Evolutionary conservation across 1,140 invertebrate species (phyloP), one percentile per base, ranked within the genome.

Genomic region (Nasonia giraulti): DNA sequence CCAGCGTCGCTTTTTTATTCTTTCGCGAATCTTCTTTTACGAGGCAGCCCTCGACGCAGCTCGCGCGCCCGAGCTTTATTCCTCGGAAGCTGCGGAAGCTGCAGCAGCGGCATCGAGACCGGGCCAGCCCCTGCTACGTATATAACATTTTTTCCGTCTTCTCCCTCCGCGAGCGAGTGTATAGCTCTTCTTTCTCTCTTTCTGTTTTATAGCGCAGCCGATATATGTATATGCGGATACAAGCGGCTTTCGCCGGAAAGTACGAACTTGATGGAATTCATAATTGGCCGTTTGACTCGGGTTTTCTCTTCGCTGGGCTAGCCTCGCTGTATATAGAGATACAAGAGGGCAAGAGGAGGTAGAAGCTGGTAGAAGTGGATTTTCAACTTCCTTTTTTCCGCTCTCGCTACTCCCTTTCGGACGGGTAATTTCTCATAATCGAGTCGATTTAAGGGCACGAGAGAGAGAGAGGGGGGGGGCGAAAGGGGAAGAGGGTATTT

Each of bases 21-120:
- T 82, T 40, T 40, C 76, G 80, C 20, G 82, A 83, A 83, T 83
- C 82, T 84, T 79, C 66, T 79, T 79, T 84, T 79, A 84, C 76
- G 82, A 79, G n/a, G 73, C 50, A n/a, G 44, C 44, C 66, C 55
- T 77, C 47, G 74, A 40, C 37, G 82, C n/a, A 33, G n/a, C 23
- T 80, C 37, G 33, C 27, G 27, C 47, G 47, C 37, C 31, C 23
- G 17, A 37, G 76, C 27, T 84, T 79, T 84, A 79, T 84, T 84
- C 62, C 20, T 12, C 66, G 71, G 76, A 79, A 79, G 31, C 73
- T 6, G n/a, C 69, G 23, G 69, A 5, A 37, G 71, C 50, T 55
- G 50, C 50, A 17, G 50, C 17, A 55, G 11, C 50, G 5, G 3
- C 12, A 55, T 8, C 50, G 50, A 17, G 12, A 17, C 12, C 50